Base-by-base conservation (phyloP, 2,113 vertebrate species). In the Hyperopisus bebe region DNA sequence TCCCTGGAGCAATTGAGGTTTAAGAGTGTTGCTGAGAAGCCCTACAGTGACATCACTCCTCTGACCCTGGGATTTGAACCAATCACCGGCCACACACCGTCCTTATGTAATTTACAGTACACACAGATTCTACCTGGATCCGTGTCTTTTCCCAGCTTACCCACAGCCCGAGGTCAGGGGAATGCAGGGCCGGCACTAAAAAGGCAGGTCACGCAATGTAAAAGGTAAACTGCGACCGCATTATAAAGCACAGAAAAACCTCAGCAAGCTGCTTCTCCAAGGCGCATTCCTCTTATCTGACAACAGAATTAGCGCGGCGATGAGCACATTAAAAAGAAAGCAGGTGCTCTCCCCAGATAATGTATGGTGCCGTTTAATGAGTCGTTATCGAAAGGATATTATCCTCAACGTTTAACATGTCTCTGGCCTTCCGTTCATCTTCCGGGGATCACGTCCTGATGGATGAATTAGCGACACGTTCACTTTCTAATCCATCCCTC, bases 381-480 rank as follows among this genome's bases (percentile, higher is more conserved):
- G 48, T 11, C 48, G 15, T 87, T 87, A 87, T 53, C 47, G 50
- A 55, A 53, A 87, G 85, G 85, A 87, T 87, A 53, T 51, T 87
- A 53, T 17, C 15, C 50, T 55, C 47, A n/a, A 19, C 85, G n/a
- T 51, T 53, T 87, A 53, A 24, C 19, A 39, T n/a, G 27, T 51
- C 47, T n/a, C 13, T 11, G 50, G 48, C 27, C 48, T 35, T 55
- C 44, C 44, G 48, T 53, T 87, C 82, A 85, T 86, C 31, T 55
- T n/a, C 47, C 13, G n/a, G 85, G 47, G 47, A 87, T 53, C 27
- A 48, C 47, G 6, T 47, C n/a, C 24, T 21, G 31, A 53, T 55
- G 48, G 47, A 53, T 87, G 85, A 87, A 86, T 51, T 86, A 51
- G 27, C 13, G 2, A 21, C 47, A 13, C 17, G 31, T 21, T 51